These are phyloP conservation scores for Brotula barbata DNA, from an alignment of 2,797 vertebrate species.

Conservation along the genomic window DNA sequence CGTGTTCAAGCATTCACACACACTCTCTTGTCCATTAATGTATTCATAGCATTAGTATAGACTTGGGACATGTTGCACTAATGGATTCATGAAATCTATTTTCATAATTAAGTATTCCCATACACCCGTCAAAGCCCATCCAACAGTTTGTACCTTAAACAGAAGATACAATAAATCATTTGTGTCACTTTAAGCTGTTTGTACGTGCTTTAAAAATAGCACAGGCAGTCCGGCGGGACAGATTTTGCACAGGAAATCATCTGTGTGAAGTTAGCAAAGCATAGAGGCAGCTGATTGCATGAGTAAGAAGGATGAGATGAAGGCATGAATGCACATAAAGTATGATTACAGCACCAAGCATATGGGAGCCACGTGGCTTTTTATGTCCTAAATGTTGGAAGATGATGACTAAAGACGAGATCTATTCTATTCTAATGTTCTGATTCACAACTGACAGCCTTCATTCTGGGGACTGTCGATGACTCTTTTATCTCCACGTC, in stretches of 20 bases:
- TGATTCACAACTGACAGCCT: too few relatives aligned
- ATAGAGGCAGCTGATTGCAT: slow-evolving; percentile 28
- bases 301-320: slow-evolving; percentile 24
- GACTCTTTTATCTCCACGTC: too few relatives aligned
- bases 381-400: not conserved
- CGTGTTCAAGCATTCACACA: not conserved
- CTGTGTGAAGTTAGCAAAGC: slow-evolving; percentile 38
- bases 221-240: slow-evolving; percentile 23
- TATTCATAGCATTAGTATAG: not conserved
- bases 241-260: slow-evolving; percentile 36
- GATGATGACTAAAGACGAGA: not conserved
- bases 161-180: slow-evolving; percentile 7
- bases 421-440: too few relatives aligned
- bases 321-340: slow-evolving; percentile 8
- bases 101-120: slow-evolving; percentile 6
- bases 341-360: slow-evolving; percentile 24
- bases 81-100: not conserved
- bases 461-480: too few relatives aligned
- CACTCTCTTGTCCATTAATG: not conserved
- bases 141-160: slow-evolving; percentile 1
- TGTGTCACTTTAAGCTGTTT: slow-evolving; percentile 42
- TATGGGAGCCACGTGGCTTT: not conserved
- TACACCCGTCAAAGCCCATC: not conserved
- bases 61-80: not conserved
- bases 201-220: slow-evolving; percentile 46